Evolutionary conservation across 2,888 invertebrate genomes (phyloP).

Genomic region (Drosophila koepferae): DNA sequence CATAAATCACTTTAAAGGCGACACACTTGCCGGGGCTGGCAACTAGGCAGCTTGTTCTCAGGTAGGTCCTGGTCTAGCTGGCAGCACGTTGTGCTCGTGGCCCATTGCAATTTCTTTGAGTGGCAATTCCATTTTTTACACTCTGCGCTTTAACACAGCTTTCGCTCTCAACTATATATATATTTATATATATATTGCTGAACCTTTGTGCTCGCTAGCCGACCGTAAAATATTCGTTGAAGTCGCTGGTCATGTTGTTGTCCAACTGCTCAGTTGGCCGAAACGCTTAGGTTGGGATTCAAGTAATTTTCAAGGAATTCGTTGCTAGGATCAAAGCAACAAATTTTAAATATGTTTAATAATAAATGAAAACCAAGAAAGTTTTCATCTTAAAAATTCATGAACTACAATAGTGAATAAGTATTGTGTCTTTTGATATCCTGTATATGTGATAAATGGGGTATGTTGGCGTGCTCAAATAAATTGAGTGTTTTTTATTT

Average conservation of each 20-base stretch:
- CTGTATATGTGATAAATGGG: neutral
- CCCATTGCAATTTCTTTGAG: constrained; percentile 75
- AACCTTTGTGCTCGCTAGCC: constrained; percentile 16
- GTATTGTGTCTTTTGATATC: neutral
- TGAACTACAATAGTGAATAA: constrained; percentile 3
- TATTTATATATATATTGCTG: neutral
- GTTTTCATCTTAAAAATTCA: constrained; percentile 11
- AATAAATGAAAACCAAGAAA: neutral
- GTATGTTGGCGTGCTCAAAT: too few species aligned
- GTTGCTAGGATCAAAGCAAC: constrained; percentile 1
- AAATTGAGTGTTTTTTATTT: neutral
- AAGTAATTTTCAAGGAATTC: constrained; percentile 16
- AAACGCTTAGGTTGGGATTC: constrained; percentile 1
- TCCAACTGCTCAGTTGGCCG: constrained; percentile 33
- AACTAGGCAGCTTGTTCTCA: constrained; percentile 8
- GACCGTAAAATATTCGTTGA: constrained; percentile 54
- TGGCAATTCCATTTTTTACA: constrained; percentile 67
- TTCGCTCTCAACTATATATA: constrained; percentile 18
- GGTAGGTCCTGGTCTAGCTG: constrained; percentile 9
- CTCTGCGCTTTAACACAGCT: constrained; percentile 41
- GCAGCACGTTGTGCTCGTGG: constrained; percentile 13
- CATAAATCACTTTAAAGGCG: constrained; percentile 80
- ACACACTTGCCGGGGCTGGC: constrained; percentile 56
- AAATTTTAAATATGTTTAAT: constrained; percentile 2
- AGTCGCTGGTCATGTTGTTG: constrained; percentile 65